phyloP scores from a whole-genome alignment of 2,113 vertebrate genomes.

The Ptyas mucosa region DNA sequence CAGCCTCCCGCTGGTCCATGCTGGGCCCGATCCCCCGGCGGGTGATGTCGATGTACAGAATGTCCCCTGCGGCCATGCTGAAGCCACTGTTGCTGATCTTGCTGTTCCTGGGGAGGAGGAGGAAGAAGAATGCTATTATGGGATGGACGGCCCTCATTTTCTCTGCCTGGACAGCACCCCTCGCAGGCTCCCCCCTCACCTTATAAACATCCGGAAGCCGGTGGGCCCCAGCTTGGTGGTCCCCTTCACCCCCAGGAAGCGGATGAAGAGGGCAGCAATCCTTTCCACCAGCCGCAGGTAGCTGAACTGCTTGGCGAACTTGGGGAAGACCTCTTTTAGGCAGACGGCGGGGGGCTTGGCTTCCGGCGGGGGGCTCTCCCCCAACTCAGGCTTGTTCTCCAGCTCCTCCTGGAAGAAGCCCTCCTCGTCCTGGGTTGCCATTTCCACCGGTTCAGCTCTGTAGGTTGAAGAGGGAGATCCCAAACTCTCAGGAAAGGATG shows the following conservation, averaged over 20 bases:
- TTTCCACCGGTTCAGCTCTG: conserved; percentile 61
- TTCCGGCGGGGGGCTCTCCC: fast-evolving
- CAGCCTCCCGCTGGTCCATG: conserved; percentile 84
- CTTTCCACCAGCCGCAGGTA: conserved; percentile 86
- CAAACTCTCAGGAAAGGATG: not conserved
- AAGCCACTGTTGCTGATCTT: conserved; percentile 87
- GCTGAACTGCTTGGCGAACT: conserved; percentile 89
- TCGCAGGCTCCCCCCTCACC: conserved; percentile 65
- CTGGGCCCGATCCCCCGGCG: conserved; percentile 80
- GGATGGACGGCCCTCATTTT: not conserved
- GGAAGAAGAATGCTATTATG: not conserved
- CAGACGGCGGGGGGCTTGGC: conserved; percentile 77
- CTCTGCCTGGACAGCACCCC: not conserved
- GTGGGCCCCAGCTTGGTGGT: conserved; percentile 90
- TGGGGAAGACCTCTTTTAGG: conserved; percentile 96
- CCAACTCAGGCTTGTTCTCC: fast-evolving
- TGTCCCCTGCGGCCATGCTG: conserved; percentile 92
- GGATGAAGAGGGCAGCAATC: conserved; percentile 85
- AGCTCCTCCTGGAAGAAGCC: conserved; percentile 50
- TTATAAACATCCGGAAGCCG: conserved; percentile 90
- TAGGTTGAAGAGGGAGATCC: not conserved
- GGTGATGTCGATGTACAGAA: conserved; percentile 95
- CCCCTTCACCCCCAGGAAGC: conserved; percentile 91
- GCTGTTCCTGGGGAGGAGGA: conserved; percentile 77
- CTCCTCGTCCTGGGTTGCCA: conserved; percentile 5